Evolutionary conservation across 2,888 invertebrate genomes (phyloP).

Genomic region (Amiota communis): DNA sequence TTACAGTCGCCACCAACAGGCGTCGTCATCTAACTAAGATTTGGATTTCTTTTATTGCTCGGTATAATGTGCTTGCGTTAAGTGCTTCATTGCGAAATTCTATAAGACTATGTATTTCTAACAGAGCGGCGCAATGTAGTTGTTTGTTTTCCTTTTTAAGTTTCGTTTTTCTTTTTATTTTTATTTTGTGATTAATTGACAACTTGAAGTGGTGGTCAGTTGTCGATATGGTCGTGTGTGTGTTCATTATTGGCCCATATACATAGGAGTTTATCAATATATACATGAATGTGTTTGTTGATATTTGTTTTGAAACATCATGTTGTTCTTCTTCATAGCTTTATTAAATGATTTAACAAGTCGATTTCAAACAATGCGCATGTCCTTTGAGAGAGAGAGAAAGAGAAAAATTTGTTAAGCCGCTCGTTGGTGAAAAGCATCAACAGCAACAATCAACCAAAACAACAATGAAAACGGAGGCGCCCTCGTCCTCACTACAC

Average conservation of each 20-base stretch:
- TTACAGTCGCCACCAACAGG: not conserved
- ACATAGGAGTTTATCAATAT: too few relatives aligned
- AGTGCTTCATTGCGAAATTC: constrained; percentile 66
- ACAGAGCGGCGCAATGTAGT: constrained; percentile 52
- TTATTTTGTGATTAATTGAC: constrained; percentile 7
- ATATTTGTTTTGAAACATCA: not conserved
- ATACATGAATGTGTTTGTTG: not conserved
- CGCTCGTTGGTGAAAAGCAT: constrained; percentile 47
- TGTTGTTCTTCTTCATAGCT: not conserved
- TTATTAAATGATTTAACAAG: not conserved
- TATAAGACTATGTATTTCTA: too few relatives aligned
- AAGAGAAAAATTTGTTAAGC: constrained; percentile 51
- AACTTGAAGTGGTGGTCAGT: constrained; percentile 16
- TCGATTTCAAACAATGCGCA: not conserved
- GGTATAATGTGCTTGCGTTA: constrained; percentile 48
- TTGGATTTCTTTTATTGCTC: constrained; percentile 4
- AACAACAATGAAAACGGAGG: constrained; percentile 1
- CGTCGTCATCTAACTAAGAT: not conserved
- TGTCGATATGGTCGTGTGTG: constrained; percentile 13
- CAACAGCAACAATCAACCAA: constrained; percentile 9
- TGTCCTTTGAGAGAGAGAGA: not conserved
- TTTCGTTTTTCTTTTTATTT: not conserved
- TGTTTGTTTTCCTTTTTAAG: not conserved
- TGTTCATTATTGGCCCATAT: not conserved
- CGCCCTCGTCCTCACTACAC: not conserved